These are phyloP conservation scores for Brachionus paranguensis DNA, from an alignment of 1,140 invertebrate genomes.

Conservation along the genomic window DNA sequence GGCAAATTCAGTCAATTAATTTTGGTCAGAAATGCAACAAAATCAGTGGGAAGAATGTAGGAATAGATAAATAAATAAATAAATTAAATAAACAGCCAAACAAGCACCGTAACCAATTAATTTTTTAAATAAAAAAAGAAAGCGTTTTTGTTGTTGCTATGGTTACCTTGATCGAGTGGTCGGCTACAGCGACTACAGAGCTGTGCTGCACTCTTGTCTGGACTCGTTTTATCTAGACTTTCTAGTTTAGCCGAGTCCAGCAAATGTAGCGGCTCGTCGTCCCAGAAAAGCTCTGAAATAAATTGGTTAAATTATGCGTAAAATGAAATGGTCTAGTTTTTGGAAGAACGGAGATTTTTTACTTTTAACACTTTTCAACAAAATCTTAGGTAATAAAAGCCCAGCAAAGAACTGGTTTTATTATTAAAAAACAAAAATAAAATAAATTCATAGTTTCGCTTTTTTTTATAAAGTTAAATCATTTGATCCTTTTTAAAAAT, in stretches of 20 bases:
- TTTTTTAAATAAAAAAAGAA: background rate
- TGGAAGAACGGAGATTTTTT: no score
- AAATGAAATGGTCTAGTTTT: no score
- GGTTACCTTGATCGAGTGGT: background rate
- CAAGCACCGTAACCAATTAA: background rate
- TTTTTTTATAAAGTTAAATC: no score
- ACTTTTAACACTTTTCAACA: no score
- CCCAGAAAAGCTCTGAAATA: conserved; percentile 8
- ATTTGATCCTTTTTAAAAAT: no score
- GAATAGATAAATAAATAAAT: no score
- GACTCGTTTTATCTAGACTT: background rate
- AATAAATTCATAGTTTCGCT: no score
- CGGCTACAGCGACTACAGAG: background rate
- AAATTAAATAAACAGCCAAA: background rate
- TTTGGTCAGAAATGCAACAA: no score
- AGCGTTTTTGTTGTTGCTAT: background rate
- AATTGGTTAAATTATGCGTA: background rate
- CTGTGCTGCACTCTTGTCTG: background rate
- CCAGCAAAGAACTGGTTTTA: no score
- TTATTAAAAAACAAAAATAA: no score
- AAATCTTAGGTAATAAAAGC: no score
- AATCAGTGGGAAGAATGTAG: no score
- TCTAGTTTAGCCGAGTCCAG: background rate
- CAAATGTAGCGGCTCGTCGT: background rate
- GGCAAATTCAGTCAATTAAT: background rate